Percentiles rank a stretch among this genome's conserved stretches.
These are phyloP conservation scores for Orthonevra nobilis DNA, from an alignment of 2,888 invertebrate species.

Conservation along the genomic window DNA sequence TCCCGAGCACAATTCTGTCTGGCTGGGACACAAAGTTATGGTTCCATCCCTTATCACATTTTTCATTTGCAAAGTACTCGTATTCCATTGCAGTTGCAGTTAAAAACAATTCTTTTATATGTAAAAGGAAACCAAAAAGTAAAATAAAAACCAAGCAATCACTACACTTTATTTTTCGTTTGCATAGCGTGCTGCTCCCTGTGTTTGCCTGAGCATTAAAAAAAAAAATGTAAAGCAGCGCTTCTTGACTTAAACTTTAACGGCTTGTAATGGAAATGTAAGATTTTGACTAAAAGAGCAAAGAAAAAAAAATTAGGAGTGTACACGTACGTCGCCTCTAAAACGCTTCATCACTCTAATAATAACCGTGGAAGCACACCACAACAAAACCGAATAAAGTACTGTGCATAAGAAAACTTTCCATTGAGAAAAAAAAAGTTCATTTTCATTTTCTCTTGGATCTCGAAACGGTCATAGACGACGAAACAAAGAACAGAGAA, in stretches of 20 bases:
- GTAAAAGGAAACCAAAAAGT: not conserved
- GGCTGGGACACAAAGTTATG: constrained; percentile 36
- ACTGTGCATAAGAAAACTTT: constrained; percentile 57
- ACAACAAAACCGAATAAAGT: constrained; percentile 26
- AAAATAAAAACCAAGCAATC: no score
- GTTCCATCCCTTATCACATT: not conserved
- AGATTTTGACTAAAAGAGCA: constrained; percentile 30
- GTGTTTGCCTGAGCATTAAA: not conserved
- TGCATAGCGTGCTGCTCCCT: not conserved
- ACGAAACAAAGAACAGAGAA: constrained; percentile 3
- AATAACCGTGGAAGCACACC: not conserved
- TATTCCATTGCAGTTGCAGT: constrained; percentile 41
- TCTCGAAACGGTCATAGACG: constrained; percentile 10
- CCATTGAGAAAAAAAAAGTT: constrained; percentile 26
- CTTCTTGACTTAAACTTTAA: constrained; percentile 30
- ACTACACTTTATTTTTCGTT: not conserved
- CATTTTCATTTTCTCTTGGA: constrained; percentile 11
- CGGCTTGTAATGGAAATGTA: constrained; percentile 45
- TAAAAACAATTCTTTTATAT: constrained; percentile 24
- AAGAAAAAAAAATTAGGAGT: not conserved
- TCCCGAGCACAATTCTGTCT: constrained; percentile 34
- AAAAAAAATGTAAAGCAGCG: constrained; percentile 6
- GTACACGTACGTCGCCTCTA: not conserved
- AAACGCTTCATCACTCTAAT: no score
- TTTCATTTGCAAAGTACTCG: no score